Percentiles rank a stretch among this genome's conserved stretches.
These are phyloP conservation scores for Nanorana parkeri DNA, from an alignment of 2,113 vertebrate genomes.

Conservation along the genomic window DNA sequence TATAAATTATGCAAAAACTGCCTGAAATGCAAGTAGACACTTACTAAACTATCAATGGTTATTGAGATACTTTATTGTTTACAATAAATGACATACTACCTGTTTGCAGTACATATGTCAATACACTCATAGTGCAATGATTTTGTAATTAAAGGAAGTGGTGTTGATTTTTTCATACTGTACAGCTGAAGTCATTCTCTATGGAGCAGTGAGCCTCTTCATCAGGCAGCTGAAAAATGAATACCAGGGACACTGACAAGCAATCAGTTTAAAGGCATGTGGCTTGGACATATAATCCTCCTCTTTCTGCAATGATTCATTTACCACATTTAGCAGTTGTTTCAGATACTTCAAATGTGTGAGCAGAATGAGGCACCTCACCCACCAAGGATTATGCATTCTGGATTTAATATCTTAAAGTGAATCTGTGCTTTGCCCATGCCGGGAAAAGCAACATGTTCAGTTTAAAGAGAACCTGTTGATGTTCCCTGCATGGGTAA, in stretches of 20 bases:
- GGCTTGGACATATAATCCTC: constrained; percentile 23
- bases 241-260: constrained; percentile 3
- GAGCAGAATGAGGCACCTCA: constrained; percentile 21
- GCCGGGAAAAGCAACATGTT: no score
- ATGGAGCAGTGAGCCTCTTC: background rate
- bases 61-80: no score
- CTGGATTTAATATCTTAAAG: background rate
- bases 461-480: no score
- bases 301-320: constrained; percentile 37
- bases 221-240: constrained; percentile 10
- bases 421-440: no score
- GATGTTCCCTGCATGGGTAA: no score
- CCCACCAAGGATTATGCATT: constrained; percentile 4
- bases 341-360: constrained; percentile 44
- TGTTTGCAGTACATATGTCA: no score
- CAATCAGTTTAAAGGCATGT: constrained; percentile 36
- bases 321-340: constrained; percentile 54
- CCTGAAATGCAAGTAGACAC: no score
- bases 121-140: no score
- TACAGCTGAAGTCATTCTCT: constrained; percentile 23
- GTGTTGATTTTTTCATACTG: background rate
- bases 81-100: no score
- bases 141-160: no score
- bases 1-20: no score
- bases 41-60: no score